These are phyloP conservation scores for Cremastinae sp. DNA, from an alignment of 2,888 invertebrate species.

Conservation along the genomic window DNA sequence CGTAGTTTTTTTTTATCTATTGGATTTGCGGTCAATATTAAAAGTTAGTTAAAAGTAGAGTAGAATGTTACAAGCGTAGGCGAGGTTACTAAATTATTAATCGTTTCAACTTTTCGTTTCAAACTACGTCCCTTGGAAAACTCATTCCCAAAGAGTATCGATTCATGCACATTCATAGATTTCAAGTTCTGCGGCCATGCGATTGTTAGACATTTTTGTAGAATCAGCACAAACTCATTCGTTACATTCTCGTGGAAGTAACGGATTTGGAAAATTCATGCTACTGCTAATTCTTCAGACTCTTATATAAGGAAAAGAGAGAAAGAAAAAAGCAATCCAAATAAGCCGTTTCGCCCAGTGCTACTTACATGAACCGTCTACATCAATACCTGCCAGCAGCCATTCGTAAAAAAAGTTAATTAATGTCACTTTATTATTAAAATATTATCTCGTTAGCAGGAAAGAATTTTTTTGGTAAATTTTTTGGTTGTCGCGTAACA, in stretches of 20 bases:
- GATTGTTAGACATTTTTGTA: slow-evolving; percentile 15
- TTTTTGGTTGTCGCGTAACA: slow-evolving; percentile 13
- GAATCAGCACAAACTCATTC: slow-evolving; percentile 20
- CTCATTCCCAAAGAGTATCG: slow-evolving; percentile 16
- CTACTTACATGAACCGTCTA: slow-evolving; percentile 81
- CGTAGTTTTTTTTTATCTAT: too few relatives aligned
- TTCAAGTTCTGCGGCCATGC: slow-evolving; percentile 42
- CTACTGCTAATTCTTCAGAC: slow-evolving; percentile 26
- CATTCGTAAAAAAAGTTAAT: slow-evolving; percentile 78
- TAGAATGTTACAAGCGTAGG: slow-evolving; percentile 22
- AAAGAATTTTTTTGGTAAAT: slow-evolving; percentile 51
- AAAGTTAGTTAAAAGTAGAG: slow-evolving; percentile 8
- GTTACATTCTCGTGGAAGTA: slow-evolving; percentile 28
- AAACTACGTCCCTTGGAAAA: slow-evolving; percentile 3
- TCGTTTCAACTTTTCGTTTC: neutral
- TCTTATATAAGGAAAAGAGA: slow-evolving; percentile 13
- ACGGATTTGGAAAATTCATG: slow-evolving; percentile 40
- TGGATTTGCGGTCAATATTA: too few relatives aligned
- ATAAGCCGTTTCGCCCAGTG: slow-evolving; percentile 70
- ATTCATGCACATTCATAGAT: slow-evolving; percentile 51
- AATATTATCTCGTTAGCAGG: slow-evolving; percentile 27
- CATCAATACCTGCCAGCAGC: slow-evolving; percentile 80
- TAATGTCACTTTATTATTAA: slow-evolving; percentile 71
- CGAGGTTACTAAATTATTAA: neutral
- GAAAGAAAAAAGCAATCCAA: slow-evolving; percentile 59